Evolutionary conservation across 2,888 invertebrate genomes (phyloP).

Genomic region (Cotesia congregata): DNA sequence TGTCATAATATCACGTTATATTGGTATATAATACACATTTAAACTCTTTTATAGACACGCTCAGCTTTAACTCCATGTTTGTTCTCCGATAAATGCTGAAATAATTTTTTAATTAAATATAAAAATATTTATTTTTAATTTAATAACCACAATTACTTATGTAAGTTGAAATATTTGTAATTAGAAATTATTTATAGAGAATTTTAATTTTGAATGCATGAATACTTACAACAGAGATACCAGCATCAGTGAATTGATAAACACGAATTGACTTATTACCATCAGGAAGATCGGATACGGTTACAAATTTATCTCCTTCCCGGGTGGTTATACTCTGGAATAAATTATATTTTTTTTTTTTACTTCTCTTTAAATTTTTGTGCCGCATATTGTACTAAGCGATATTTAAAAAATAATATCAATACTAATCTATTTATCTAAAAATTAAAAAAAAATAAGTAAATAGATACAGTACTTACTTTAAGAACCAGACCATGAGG

Average conservation of each 20-base stretch:
- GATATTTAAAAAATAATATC: not conserved
- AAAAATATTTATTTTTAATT: conserved; percentile 18
- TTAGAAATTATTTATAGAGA: not conserved
- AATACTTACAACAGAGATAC: conserved; percentile 63
- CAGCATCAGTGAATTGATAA: conserved; percentile 64
- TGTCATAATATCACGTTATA: conserved; percentile 33
- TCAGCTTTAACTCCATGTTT: conserved; percentile 56
- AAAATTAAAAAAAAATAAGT: not conserved
- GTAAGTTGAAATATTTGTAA: not conserved
- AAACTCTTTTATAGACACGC: conserved; percentile 62
- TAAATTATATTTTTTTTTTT: conserved; percentile 23
- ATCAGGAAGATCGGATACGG: conserved; percentile 57
- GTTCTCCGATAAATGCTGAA: conserved; percentile 57
- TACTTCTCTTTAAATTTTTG: not conserved
- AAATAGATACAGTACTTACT: conserved; percentile 50
- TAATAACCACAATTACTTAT: not conserved
- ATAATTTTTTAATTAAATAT: not conserved
- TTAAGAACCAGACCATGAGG: conserved; percentile 62
- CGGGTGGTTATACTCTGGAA: conserved; percentile 62
- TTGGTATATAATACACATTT: conserved; percentile 30
- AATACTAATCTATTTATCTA: not conserved
- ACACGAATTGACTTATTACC: conserved; percentile 59
- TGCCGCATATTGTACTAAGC: not conserved
- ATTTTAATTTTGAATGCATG: not conserved
- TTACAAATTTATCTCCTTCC: conserved; percentile 59